Evolutionary conservation across 2,797 vertebrate genomes (phyloP), one percentile per base, ranked within the genome.

Genomic region (Parotocinclus haroldoi): DNA sequence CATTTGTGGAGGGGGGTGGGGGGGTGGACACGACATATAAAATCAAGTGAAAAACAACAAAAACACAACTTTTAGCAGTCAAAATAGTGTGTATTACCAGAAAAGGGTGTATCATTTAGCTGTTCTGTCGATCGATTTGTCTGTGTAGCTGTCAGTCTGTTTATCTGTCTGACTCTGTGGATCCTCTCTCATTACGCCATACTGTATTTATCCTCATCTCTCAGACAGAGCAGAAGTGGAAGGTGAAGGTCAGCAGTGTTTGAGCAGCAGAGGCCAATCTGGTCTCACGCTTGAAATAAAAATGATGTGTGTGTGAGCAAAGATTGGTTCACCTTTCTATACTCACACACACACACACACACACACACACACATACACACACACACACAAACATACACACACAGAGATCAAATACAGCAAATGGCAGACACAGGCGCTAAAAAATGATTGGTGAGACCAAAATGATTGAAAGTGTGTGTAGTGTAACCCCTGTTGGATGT

Each of bases 251-350:
- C 48, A 9, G 48, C 46, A 50, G 58, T 55, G 63, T 51, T 46
- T 44, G 36, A 62, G 58, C 38, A 51, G 18, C 39, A 49, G 56
- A 51, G 49, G 7, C 13, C n/a, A n/a, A 45, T 52, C 37, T 53
- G 37, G 12, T 13, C 39, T 17, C 38, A 4, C 40, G 14, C 52
- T 49, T 39, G 45, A 50, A 61, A 64, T 66, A 14, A 64, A 71
- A 44, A 27, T 27, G 55, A 53, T 19, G 52, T 67, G 67, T 18
- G 50, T 63, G 50, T 17, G 10, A 37, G 50, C 45, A 55, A 18
- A 63, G 64, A 58, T 59, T 55, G 54, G 36, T 50, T 71, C 62
- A 71, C 58, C 63, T 17, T 58, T 4, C 3, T 14, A 56, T 0
- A 38, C n/a, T 16, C 45, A 7, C 59, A 50, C 9, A 60, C 42